Evolutionary conservation across 2,797 vertebrate genomes (phyloP), one percentile per base, ranked within the genome.

Genomic region (Catostomus latipinnis): DNA sequence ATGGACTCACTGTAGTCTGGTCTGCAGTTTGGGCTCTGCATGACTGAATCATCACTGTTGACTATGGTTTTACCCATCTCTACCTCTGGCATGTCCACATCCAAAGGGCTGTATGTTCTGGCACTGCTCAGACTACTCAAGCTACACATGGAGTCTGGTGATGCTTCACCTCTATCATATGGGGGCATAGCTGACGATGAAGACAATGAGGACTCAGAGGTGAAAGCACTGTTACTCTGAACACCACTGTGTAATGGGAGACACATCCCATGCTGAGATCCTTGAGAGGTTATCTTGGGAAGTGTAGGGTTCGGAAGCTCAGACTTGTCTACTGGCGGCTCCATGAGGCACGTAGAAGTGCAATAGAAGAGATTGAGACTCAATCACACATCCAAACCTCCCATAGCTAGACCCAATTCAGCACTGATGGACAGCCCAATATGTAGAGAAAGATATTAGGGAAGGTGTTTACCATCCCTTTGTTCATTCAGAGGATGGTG

Each of bases 181-280:
- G 67, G 88, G 0, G 89, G 90, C 1, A 85, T 88, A 0, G 88
- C 88, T 0, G 85, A 92, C 0, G 87, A 88, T 8, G 82, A 89
- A 0, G 89, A 91, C 1, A 85, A 85, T 1, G 89, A 89, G 1
- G 88, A 91, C 18, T 88, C 18, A 0, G 86, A 12, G 53, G 45
- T 49, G 2, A 89, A 93, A 6, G 88, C 88, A 53, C 94, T 96
- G 53, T 93, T 93, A 67, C 95, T 94, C 84, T 91, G 90, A 85
- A 95, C 93, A 12, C 89, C 91, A 2, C 45, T 56, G 81, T 90
- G 86, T n/a, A 96, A 88, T 22, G 90, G 85, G 0, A 93, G 86
- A 76, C 87, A 91, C 80, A 93, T 91, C 81, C 78, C 84, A 10
- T 90, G 85, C 79, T 87, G 81, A 74, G 83, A 89, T 85, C 72